A percentile compares a stretch with the other conserved stretches of the same genome.
These are phyloP conservation scores for Rhinella marina DNA, from an alignment of 2,797 vertebrate genomes.

Conservation along the genomic window DNA sequence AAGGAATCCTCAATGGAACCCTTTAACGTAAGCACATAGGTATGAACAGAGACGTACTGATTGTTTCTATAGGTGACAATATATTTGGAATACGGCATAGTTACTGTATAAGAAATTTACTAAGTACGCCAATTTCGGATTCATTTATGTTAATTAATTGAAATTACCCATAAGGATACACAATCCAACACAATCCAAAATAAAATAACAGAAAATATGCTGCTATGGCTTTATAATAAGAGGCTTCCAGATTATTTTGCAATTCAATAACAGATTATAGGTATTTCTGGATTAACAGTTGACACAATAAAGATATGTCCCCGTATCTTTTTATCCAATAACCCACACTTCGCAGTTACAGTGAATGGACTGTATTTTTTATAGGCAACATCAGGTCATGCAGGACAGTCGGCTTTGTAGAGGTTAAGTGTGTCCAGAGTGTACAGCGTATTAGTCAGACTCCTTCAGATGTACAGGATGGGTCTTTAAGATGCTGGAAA, in stretches of 20 bases:
- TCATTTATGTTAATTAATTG: too few relatives aligned
- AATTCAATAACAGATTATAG: not conserved
- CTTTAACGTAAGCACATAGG: too few relatives aligned
- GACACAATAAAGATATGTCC: not conserved
- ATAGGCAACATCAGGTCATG: not conserved
- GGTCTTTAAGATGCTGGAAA: slow-evolving; percentile 39
- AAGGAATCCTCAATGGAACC: too few relatives aligned
- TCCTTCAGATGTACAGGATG: slow-evolving; percentile 14
- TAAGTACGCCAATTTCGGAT: too few relatives aligned
- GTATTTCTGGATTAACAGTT: not conserved
- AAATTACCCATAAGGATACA: too few relatives aligned
- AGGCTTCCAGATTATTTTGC: not conserved
- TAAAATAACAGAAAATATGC: too few relatives aligned
- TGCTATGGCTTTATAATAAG: too few relatives aligned
- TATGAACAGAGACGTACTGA: too few relatives aligned
- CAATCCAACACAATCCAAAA: not conserved
- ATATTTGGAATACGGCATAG: too few relatives aligned
- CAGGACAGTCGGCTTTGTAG: not conserved
- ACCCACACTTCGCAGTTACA: not conserved
- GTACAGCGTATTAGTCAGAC: slow-evolving; percentile 1
- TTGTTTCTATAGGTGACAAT: too few relatives aligned
- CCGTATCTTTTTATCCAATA: not conserved
- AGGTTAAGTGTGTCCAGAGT: slow-evolving; percentile 26
- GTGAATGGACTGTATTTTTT: not conserved
- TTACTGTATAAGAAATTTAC: too few relatives aligned